Base-by-base conservation (phyloP, 2,888 invertebrate genomes). In the Harmothoe impar region DNA sequence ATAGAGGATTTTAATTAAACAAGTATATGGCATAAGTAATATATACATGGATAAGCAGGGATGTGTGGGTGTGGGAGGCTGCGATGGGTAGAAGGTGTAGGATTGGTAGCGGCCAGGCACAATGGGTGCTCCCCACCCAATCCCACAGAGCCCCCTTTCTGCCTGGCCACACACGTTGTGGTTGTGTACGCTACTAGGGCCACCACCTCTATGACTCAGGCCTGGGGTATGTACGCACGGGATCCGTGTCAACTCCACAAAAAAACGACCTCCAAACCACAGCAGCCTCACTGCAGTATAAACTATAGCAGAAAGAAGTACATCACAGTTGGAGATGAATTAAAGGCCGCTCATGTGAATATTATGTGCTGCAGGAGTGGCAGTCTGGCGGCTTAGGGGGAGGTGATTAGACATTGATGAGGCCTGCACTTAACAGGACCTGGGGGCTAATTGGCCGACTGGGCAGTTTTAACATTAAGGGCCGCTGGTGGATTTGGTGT, bases 221-320 rank as follows among this genome's bases (percentile, higher is more conserved):
- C 15, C 72, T 29, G 20, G 29, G 25, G n/a, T 29, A 72, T 72
- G 72, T 25, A 72, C 31, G 72, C 62, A 62, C 62, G 15, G 25
- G 72, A 72, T 72, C 72, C 72, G 72, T 72, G 72, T 72, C 72
- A 72, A 72, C 25, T 25, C 25, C n/a, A 29, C 15, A 72, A 72
- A 29, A 72, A 72, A 72, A 72, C 29, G 3, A 72, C 0, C 25
- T 23, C 20, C 1, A 72, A 72, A 29, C 72, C 29, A 29, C 20
- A 29, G 1, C 20, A 29, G 31, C 5, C 72, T 29, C 15, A 68
- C 72, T 20, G 15, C 62, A n/a, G 62, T 62, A 72, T 23, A 62
- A 62, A 62, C 20, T 3, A 10, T 62, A 62, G 31, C 72, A 72
- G 3, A 29, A 72, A 72, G n/a, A 62, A 62, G n/a, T 12, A 62